Percentiles rank a stretch among this genome's conserved stretches.
phyloP scores from a whole-genome alignment of 2,113 vertebrate genomes.

The Oxygymnocypris stewartii region DNA sequence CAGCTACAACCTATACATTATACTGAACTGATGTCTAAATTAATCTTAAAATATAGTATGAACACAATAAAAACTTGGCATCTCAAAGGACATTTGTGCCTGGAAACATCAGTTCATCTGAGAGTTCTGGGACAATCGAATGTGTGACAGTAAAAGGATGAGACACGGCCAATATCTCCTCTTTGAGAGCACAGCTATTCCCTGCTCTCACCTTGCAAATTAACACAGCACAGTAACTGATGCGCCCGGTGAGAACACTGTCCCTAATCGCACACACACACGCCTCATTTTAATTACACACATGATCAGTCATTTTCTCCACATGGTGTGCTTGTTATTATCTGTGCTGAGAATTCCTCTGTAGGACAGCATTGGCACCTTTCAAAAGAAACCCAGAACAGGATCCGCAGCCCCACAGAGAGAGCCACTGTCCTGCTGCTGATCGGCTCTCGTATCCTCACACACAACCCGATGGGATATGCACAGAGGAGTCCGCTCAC shows the following conservation, averaged over 20 bases:
- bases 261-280: conserved; percentile 21
- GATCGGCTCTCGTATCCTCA: neutral
- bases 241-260: neutral
- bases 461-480: neutral
- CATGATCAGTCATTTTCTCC: conserved; percentile 61
- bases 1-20: neutral
- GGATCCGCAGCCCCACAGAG: conserved; percentile 30
- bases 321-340: conserved; percentile 25
- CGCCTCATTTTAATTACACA: conserved; percentile 28
- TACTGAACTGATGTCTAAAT: neutral
- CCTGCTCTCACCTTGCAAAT: conserved; percentile 25
- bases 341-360: conserved; percentile 41
- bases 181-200: conserved; percentile 19
- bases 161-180: conserved; percentile 25
- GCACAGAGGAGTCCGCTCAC: neutral
- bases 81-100: neutral
- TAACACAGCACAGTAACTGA: conserved; percentile 23
- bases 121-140: conserved; percentile 14
- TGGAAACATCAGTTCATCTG: neutral
- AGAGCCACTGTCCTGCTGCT: neutral
- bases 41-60: neutral
- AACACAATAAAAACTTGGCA: neutral
- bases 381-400: conserved; percentile 36
- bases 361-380: conserved; percentile 38
- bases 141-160: conserved; percentile 6